These are phyloP conservation scores for Poecilia gillii DNA, from an alignment of 2,797 vertebrate species.

Conservation along the genomic window DNA sequence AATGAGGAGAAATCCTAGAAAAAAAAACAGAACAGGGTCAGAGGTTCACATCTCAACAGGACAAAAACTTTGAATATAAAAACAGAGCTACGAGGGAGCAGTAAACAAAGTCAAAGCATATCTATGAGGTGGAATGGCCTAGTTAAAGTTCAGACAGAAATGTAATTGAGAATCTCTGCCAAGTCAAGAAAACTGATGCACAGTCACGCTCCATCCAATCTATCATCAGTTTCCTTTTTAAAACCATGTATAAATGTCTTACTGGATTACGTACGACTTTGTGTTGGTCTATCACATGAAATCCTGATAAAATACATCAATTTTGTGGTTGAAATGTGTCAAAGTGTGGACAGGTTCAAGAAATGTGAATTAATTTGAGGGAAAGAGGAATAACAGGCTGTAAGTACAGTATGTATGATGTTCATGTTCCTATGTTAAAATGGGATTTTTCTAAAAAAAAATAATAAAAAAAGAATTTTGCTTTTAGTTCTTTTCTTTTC, in stretches of 20 bases:
- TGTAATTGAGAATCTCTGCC: not conserved
- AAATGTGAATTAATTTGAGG: not conserved
- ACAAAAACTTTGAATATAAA: not conserved
- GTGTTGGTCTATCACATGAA: not conserved
- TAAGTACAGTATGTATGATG: not conserved
- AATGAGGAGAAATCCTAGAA: not conserved
- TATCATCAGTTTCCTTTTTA: not conserved
- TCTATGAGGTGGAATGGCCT: not conserved
- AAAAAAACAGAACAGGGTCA: not conserved
- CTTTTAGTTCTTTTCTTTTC: slow-evolving; percentile 2
- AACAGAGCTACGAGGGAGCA: not conserved
- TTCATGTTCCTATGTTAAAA: not conserved
- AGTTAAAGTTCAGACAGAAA: not conserved
- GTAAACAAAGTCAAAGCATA: not conserved
- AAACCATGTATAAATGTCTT: not conserved
- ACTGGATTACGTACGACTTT: not conserved
- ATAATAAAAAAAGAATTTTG: not conserved
- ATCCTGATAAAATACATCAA: not conserved
- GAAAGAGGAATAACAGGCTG: not conserved
- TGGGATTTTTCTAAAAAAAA: not conserved
- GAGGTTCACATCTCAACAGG: not conserved
- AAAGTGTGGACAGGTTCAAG: not conserved
- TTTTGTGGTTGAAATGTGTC: not conserved
- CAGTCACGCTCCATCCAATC: not conserved
- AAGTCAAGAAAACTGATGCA: not conserved